Evolutionary conservation across 2,113 vertebrate species (phyloP).

Genomic region (Arenaria interpres): DNA sequence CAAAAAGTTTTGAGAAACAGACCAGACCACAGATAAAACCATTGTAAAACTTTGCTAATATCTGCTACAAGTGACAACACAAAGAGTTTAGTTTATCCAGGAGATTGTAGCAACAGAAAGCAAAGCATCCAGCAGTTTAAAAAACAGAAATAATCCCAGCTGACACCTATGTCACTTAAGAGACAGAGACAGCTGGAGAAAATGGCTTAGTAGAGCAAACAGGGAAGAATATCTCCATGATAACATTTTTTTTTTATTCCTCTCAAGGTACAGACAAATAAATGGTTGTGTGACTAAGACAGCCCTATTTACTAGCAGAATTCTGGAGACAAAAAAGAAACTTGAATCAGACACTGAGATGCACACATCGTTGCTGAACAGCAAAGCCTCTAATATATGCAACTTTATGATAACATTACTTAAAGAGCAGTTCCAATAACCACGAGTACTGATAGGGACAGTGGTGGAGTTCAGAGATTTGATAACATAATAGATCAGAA

Average conservation of each 20-base stretch:
- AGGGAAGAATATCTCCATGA: neutral
- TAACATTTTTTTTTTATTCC: neutral
- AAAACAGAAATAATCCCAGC: neutral
- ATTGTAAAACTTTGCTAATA: neutral
- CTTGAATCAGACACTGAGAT: neutral
- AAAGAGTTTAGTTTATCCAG: neutral
- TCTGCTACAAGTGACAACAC: neutral
- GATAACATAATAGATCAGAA: neutral
- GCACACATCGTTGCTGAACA: neutral
- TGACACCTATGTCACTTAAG: neutral
- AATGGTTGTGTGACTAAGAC: neutral
- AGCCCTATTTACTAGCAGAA: neutral
- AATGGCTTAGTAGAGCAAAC: neutral
- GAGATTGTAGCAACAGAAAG: neutral
- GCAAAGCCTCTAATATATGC: neutral
- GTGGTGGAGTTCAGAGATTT: neutral
- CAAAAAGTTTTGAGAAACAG: neutral
- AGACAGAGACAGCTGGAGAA: neutral
- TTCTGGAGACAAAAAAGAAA: neutral
- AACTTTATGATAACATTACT: neutral
- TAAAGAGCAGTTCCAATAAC: neutral
- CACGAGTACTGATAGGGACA: neutral
- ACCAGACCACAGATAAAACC: neutral
- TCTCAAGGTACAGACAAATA: neutral
- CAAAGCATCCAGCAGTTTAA: neutral